A percentile compares a stretch with the other conserved stretches of the same genome.
Evolutionary conservation across 2,797 vertebrate genomes (phyloP).

Genomic region (Etheostoma nigrum): DNA sequence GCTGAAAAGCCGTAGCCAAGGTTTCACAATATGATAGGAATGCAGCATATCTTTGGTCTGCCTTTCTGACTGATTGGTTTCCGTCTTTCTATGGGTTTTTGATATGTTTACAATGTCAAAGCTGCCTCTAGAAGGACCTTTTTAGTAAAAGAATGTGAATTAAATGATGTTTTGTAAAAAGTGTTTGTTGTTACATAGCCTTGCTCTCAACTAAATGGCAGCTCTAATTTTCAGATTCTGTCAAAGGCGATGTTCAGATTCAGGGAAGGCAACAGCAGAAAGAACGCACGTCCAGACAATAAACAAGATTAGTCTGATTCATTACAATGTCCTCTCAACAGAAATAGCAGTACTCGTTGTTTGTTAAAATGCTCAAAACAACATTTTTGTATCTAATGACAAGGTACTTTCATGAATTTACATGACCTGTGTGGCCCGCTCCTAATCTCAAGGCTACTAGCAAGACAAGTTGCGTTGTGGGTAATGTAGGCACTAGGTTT

Average conservation of each 20-base stretch:
- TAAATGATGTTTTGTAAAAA: neutral
- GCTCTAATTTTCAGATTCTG: slow-evolving; percentile 6
- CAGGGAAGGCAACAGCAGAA: slow-evolving; percentile 14
- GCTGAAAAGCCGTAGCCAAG: slow-evolving; percentile 7
- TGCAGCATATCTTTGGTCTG: neutral
- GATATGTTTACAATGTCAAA: neutral
- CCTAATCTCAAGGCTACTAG: no score
- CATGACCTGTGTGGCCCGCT: neutral
- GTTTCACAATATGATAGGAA: neutral
- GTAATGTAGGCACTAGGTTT: neutral
- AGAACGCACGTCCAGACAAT: neutral
- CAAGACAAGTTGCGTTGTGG: neutral
- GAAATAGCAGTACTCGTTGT: neutral
- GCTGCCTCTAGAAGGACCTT: slow-evolving; percentile 11
- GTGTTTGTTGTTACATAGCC: neutral
- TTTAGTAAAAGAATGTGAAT: slow-evolving; percentile 2
- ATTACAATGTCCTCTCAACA: neutral
- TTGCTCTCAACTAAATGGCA: slow-evolving; percentile 8
- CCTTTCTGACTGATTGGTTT: slow-evolving; percentile 22
- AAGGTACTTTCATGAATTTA: neutral
- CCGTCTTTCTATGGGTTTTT: neutral
- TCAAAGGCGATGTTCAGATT: neutral
- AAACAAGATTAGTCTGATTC: neutral
- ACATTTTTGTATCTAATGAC: neutral
- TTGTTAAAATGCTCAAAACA: slow-evolving; percentile 5